A percentile compares a stretch with the other conserved stretches of the same genome.
Conservation (phyloP, 2,888 invertebrate genomes). For the Spilosoma lubricipeda region DNA sequence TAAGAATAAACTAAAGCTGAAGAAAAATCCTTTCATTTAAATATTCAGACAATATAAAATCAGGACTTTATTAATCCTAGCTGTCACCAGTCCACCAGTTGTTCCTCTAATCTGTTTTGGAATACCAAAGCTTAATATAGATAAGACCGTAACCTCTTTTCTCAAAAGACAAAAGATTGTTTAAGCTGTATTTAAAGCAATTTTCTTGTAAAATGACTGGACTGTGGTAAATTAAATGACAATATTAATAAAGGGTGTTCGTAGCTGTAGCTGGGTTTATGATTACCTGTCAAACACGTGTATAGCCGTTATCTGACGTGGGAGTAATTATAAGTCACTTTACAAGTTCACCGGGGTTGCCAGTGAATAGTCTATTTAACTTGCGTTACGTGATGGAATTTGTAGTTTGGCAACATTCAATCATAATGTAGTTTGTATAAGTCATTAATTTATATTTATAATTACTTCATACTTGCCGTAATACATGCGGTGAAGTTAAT, state of each 20-base stretch:
- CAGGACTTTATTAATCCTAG: slow-evolving; percentile 26
- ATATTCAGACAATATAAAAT: not conserved
- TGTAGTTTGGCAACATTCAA: not conserved
- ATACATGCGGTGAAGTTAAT: not conserved
- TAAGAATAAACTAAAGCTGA: not conserved
- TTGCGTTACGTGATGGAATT: slow-evolving; percentile 2
- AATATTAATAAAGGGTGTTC: slow-evolving; percentile 49
- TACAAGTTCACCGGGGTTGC: slow-evolving; percentile 35
- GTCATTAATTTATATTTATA: slow-evolving; percentile 3
- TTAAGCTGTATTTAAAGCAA: slow-evolving; percentile 43
- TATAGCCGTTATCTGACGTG: slow-evolving; percentile 58
- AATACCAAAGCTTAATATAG: slow-evolving; percentile 47
- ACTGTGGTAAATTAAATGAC: slow-evolving; percentile 51
- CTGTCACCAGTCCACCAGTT: slow-evolving; percentile 30
- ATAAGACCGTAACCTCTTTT: slow-evolving; percentile 45
- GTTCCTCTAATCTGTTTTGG: slow-evolving; percentile 35
- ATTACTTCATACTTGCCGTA: not conserved
- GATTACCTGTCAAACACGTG: slow-evolving; percentile 69
- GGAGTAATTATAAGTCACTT: slow-evolving; percentile 60
- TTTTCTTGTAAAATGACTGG: slow-evolving; percentile 34
- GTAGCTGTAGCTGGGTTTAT: slow-evolving; percentile 38
- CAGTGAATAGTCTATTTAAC: slow-evolving; percentile 23
- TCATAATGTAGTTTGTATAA: slow-evolving; percentile 4
- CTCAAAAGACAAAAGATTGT: slow-evolving; percentile 47
- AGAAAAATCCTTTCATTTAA: not conserved